Base-by-base conservation (phyloP, 1,140 invertebrate species). In the Heterodera schachtii region DNA sequence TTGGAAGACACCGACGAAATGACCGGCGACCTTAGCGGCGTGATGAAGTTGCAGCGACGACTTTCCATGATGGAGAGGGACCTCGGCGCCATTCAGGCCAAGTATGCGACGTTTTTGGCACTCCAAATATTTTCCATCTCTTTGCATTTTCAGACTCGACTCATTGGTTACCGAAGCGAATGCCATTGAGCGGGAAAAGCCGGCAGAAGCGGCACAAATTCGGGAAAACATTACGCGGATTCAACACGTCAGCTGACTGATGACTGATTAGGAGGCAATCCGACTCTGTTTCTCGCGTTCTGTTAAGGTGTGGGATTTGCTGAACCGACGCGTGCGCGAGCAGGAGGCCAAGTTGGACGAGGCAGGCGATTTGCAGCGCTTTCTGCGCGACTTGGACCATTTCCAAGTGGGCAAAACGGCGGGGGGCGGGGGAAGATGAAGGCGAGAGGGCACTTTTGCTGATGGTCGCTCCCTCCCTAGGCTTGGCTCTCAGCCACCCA, bases 31-130 rank as follows among this genome's bases (percentile, higher is more conserved):
- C 88, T 92, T 31, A 90, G 90, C 80, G 92, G 96, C 80, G 93
- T 94, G 60, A 94, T 94, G 93, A 94, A 93, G n/a, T 89, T 94
- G 71, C 94, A 94, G 90, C 86, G 96, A 79, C 93, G 96, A 79
- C 92, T 99, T 0, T 95, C 95, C 88, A 96, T 97, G 69, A 98
- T 99, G 96, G 97, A 99, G 91, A 93, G 97, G 79, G 98, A 99
- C 91, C 90, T 99, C 76, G 96, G 96, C 69, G 97, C 97, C 46
- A 99, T 99, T 83, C 95, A 98, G 91, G 95, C 96, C 19, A 98
- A 98, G 49, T 78, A 52, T 11, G 52, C 2, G 57, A n/a, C 1
- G 57, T 19, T 19, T n/a, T 52, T 60, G 57, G 19, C 57, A 19
- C 11, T 19, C 9, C 11, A 9, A 4, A 19, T 19, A 19, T 0